Conservation (phyloP, 2,113 vertebrate genomes). For the Phaetusa simplex region DNA sequence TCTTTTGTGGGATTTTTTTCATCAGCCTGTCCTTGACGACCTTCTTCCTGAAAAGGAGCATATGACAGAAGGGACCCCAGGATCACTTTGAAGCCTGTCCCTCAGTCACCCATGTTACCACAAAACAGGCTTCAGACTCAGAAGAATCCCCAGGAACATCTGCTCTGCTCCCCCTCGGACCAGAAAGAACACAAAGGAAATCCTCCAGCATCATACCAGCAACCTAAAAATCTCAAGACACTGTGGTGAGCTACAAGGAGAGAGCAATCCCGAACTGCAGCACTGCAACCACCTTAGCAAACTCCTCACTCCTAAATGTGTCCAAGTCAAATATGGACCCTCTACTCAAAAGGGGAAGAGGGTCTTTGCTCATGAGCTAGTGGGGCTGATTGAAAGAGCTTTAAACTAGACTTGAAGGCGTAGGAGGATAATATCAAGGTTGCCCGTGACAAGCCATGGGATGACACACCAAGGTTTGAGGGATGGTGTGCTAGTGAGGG, state of each 20-base stretch:
- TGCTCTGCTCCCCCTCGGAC: background rate
- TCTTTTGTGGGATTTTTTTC: background rate
- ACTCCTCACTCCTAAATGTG: background rate
- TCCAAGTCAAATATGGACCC: background rate
- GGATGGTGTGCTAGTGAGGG: no score
- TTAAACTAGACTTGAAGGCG: no score
- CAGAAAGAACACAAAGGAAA: background rate
- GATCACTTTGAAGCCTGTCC: background rate
- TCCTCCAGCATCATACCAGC: background rate
- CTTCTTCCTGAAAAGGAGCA: background rate
- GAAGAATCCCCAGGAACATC: background rate
- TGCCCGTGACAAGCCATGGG: no score
- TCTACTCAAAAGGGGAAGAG: no score
- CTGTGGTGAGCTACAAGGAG: accelerated
- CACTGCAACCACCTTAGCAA: background rate
- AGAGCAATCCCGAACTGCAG: background rate
- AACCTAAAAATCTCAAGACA: background rate
- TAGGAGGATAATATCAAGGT: no score
- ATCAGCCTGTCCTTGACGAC: background rate
- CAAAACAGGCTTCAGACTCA: background rate
- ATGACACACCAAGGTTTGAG: no score
- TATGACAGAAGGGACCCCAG: background rate
- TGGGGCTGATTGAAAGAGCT: no score
- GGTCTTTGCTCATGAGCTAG: no score
- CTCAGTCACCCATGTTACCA: background rate